These are phyloP conservation scores for Acanthococcus lagerstroemiae DNA, from an alignment of 2,888 invertebrate species.

Conservation along the genomic window DNA sequence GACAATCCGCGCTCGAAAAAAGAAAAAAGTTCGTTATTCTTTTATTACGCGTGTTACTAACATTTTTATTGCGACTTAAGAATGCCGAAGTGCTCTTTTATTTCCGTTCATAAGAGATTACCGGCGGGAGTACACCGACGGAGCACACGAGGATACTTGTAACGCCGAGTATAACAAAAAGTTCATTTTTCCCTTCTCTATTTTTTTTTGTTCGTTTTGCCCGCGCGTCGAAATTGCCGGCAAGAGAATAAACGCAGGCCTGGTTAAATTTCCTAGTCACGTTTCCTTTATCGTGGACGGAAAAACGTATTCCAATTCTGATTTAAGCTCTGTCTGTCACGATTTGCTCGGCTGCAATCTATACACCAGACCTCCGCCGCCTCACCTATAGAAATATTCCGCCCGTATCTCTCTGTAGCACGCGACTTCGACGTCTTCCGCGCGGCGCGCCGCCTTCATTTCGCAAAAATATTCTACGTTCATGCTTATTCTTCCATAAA, in stretches of 20 bases:
- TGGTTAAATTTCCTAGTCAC: conserved; percentile 16
- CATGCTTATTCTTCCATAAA: conserved; percentile 20
- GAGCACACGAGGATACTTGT: neutral
- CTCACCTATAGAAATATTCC: neutral
- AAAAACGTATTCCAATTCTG: conserved; percentile 24
- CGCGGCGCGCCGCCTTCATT: neutral
- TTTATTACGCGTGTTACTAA: conserved; percentile 5
- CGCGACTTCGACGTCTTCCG: neutral
- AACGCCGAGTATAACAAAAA: neutral
- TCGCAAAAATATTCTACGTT: neutral
- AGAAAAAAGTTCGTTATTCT: conserved; percentile 2
- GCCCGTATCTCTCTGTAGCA: neutral
- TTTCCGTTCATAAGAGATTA: neutral
- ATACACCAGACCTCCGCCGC: neutral
- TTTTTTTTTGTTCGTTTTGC: conserved; percentile 1
- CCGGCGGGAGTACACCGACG: neutral
- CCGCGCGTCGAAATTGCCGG: neutral
- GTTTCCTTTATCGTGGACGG: conserved; percentile 22
- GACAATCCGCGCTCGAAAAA: no score
- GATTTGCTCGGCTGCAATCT: conserved; percentile 20
- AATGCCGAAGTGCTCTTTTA: neutral
- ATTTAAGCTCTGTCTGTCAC: conserved; percentile 25
- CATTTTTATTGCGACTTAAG: conserved; percentile 7
- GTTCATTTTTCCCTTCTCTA: conserved; percentile 9
- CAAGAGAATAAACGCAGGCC: conserved; percentile 9